phyloP scores from a whole-genome alignment of 1,140 invertebrate genomes.

The Zophobas atratus region DNA sequence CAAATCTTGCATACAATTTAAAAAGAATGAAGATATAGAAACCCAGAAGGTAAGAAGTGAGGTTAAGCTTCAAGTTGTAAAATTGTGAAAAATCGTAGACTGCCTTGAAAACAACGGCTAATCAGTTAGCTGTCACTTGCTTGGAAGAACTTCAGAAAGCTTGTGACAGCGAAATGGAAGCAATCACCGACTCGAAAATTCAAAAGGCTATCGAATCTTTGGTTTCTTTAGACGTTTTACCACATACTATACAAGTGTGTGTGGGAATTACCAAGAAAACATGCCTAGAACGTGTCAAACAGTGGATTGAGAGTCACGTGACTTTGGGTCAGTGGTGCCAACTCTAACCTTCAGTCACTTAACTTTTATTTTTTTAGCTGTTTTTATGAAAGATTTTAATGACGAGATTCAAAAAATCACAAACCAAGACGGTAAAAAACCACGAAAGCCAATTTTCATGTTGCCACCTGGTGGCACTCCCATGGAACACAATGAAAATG shows the following conservation, averaged over 20 bases:
- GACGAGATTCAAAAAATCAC: conserved; percentile 38
- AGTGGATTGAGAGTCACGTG: conserved; percentile 63
- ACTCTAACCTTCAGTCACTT: too few relatives aligned
- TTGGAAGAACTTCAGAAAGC: conserved; percentile 46
- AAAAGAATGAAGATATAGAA: neutral
- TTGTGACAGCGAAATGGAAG: conserved; percentile 48
- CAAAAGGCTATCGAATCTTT: conserved; percentile 49
- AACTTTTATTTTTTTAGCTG: conserved; percentile 31
- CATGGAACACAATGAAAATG: conserved; percentile 54
- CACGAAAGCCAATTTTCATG: conserved; percentile 51
- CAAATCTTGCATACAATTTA: conserved; percentile 4
- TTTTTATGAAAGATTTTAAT: conserved; percentile 55
- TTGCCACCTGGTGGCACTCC: conserved; percentile 57
- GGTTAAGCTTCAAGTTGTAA: neutral
- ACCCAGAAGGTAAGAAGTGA: conserved; percentile 2
- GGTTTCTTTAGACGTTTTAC: conserved; percentile 57
- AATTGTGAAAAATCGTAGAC: conserved; percentile 42
- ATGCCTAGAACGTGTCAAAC: conserved; percentile 60
- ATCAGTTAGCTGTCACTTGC: conserved; percentile 46
- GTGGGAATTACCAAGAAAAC: conserved; percentile 55
- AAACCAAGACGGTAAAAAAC: conserved; percentile 28
- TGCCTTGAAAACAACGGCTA: conserved; percentile 38
- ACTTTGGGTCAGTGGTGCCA: conserved; percentile 41
- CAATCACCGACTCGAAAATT: conserved; percentile 52
- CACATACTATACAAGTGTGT: conserved; percentile 58